Percentiles rank a stretch among this genome's conserved stretches.
These are phyloP conservation scores for Columba janthina DNA, from an alignment of 2,113 vertebrate genomes.

Conservation along the genomic window DNA sequence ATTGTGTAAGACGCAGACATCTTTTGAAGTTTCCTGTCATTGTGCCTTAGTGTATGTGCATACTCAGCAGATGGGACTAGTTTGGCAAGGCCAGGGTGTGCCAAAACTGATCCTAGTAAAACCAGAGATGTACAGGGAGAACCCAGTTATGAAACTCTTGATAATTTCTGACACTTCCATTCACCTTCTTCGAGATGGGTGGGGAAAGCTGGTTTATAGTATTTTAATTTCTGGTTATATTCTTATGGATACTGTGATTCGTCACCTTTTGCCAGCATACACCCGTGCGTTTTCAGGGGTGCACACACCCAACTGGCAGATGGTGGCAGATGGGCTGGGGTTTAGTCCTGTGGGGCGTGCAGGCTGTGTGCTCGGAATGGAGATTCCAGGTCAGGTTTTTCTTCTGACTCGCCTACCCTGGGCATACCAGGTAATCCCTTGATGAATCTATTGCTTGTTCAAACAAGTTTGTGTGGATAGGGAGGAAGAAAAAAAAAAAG, in stretches of 20 bases:
- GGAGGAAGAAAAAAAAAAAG: background rate
- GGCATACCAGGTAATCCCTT: conserved; percentile 40
- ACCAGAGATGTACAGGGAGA: background rate
- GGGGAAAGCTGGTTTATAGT: background rate
- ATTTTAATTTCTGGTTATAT: background rate
- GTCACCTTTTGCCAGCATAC: background rate
- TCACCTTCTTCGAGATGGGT: background rate
- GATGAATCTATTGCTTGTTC: conserved; percentile 61
- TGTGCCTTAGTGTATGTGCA: background rate
- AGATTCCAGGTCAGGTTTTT: conserved; percentile 66
- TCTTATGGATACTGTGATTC: background rate
- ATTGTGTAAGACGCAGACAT: background rate
- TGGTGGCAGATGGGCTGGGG: background rate
- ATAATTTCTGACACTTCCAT: background rate
- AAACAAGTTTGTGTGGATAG: conserved; percentile 46
- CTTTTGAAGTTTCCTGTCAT: background rate
- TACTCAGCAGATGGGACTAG: background rate
- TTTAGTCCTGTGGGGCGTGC: background rate
- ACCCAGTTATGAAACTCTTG: background rate
- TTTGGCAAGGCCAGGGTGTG: background rate
- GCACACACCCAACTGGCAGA: background rate
- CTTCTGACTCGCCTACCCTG: background rate
- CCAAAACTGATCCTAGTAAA: background rate
- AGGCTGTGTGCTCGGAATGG: background rate
- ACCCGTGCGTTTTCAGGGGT: background rate